These are phyloP conservation scores for Chloebia gouldiae DNA, from an alignment of 2,113 vertebrate species.

Conservation along the genomic window DNA sequence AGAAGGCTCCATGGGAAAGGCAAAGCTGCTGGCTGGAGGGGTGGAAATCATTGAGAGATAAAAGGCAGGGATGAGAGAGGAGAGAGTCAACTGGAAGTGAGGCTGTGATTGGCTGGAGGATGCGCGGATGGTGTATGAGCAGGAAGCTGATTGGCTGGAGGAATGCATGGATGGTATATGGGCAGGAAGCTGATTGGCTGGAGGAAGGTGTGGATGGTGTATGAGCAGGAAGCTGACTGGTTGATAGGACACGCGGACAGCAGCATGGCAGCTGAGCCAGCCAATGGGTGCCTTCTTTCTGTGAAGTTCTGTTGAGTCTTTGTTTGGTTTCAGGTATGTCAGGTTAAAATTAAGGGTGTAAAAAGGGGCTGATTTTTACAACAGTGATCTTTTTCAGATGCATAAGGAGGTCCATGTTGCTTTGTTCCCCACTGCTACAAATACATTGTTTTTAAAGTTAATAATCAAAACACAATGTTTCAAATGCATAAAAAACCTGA, in stretches of 20 bases:
- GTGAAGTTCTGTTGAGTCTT: background rate
- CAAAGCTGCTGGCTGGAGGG: too few relatives aligned
- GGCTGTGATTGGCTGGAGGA: background rate
- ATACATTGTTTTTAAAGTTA: background rate
- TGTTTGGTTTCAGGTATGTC: background rate
- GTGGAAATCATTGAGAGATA: rapidly evolving
- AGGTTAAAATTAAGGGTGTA: background rate
- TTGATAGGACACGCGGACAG: background rate
- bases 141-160: too few relatives aligned
- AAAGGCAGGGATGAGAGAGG: rapidly evolving
- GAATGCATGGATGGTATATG: rapidly evolving
- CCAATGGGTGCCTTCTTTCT: background rate
- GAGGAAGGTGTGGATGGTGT: rapidly evolving
- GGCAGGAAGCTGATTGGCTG: too few relatives aligned
- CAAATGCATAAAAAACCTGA: background rate
- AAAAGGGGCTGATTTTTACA: background rate
- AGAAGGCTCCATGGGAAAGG: background rate
- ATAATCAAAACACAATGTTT: background rate
- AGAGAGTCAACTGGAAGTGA: background rate
- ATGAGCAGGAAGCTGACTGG: background rate
- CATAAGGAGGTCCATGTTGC: background rate
- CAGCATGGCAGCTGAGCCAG: background rate
- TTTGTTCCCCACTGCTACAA: background rate
- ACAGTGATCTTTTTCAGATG: background rate
- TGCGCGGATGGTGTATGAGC: too few relatives aligned